phyloP scores from a whole-genome alignment of 1,140 invertebrate genomes.

The Augochlora pura region DNA sequence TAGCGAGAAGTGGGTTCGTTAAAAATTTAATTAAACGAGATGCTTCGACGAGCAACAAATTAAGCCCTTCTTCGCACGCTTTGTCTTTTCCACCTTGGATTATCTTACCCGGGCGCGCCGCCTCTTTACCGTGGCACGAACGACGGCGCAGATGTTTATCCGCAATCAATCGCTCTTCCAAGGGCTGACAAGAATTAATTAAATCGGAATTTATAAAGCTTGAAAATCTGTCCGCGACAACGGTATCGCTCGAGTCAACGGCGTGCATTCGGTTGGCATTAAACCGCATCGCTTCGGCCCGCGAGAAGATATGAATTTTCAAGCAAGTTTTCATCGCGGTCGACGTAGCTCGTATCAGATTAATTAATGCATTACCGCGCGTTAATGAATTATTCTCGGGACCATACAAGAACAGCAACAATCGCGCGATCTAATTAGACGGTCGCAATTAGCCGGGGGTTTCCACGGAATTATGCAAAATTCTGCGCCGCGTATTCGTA shows the following conservation, averaged over 20 bases:
- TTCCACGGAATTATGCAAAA: background rate
- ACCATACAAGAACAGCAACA: background rate
- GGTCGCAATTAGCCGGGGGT: background rate
- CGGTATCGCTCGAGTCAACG: too few species aligned
- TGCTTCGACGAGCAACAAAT: constrained; percentile 14
- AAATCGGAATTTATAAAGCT: too few species aligned
- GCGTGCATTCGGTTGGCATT: too few species aligned
- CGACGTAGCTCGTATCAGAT: too few species aligned
- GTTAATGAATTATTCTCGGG: background rate
- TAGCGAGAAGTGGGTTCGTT: background rate
- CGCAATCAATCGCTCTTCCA: too few species aligned
- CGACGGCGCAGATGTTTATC: too few species aligned
- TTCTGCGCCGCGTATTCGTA: background rate
- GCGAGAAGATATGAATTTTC: too few species aligned
- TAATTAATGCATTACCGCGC: too few species aligned
- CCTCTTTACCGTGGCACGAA: background rate
- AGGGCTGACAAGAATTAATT: too few species aligned
- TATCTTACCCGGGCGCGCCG: background rate
- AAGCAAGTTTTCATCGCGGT: too few species aligned
- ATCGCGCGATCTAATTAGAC: background rate
- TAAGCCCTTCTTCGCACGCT: background rate
- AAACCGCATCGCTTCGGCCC: too few species aligned
- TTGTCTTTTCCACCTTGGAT: background rate
- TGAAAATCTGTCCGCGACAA: too few species aligned
- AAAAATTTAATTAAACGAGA: constrained; percentile 38